These are phyloP conservation scores for Apotomis capreana DNA, from an alignment of 2,888 invertebrate species.

Conservation along the genomic window DNA sequence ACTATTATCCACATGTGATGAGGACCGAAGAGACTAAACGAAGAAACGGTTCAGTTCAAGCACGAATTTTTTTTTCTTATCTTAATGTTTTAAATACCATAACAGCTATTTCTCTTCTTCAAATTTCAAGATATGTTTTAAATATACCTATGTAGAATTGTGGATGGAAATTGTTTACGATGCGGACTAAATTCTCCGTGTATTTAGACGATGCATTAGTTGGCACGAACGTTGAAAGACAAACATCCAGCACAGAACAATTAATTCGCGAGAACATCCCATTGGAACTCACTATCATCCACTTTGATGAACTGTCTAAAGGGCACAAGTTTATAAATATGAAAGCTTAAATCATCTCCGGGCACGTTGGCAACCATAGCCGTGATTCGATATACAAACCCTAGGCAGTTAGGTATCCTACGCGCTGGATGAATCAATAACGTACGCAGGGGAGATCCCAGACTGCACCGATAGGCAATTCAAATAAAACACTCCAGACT, in stretches of 20 bases:
- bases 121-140: too few relatives aligned
- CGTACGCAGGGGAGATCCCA: slow-evolving; percentile 58
- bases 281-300: not conserved
- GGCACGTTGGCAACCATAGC: slow-evolving; percentile 47
- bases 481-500: slow-evolving; percentile 24
- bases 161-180: not conserved
- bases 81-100: too few relatives aligned
- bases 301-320: not conserved
- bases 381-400: slow-evolving; percentile 46
- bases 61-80: too few relatives aligned
- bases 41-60: too few relatives aligned
- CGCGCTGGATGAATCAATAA: slow-evolving; percentile 66
- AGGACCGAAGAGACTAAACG: too few relatives aligned
- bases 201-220: not conserved
- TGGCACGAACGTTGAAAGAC: not conserved
- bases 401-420: slow-evolving; percentile 62
- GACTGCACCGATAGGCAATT: slow-evolving; percentile 50
- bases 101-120: too few relatives aligned
- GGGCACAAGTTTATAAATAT: slow-evolving; percentile 1
- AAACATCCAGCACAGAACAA: not conserved
- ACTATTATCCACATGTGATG: too few relatives aligned
- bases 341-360: slow-evolving; percentile 9
- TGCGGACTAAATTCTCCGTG: not conserved
- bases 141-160: too few relatives aligned
- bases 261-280: too few relatives aligned